phyloP scores from a whole-genome alignment of 2,888 invertebrate species.

The Artemia sp. region DNA sequence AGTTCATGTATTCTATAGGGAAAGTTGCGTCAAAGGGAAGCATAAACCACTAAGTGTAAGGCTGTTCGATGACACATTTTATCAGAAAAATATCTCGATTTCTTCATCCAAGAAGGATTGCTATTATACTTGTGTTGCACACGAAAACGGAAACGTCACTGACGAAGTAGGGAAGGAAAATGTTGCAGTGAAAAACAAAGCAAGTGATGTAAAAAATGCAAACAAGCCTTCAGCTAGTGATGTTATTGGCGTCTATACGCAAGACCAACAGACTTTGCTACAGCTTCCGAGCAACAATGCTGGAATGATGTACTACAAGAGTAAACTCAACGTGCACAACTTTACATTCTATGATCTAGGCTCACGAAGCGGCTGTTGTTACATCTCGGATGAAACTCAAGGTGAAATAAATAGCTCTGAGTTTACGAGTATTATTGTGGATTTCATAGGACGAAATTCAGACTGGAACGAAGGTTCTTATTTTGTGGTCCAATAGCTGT shows the following conservation, averaged over 20 bases:
- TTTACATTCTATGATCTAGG: neutral
- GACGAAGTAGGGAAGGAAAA: neutral
- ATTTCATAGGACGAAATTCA: too few species aligned
- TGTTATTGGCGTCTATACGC: neutral
- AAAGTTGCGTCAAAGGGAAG: neutral
- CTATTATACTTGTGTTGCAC: too few species aligned
- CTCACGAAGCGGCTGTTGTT: neutral
- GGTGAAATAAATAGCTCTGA: neutral
- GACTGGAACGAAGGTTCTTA: too few species aligned
- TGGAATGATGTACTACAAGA: conserved; percentile 9
- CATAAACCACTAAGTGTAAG: conserved; percentile 1
- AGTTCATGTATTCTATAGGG: neutral
- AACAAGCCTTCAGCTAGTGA: neutral
- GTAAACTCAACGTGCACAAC: neutral
- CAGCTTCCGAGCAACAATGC: neutral
- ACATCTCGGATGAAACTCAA: neutral
- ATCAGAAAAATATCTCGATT: conserved; percentile 16
- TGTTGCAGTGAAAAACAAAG: neutral
- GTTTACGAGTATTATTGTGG: neutral
- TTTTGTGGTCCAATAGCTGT: too few species aligned
- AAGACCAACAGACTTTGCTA: neutral
- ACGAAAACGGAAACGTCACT: neutral
- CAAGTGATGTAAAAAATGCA: neutral
- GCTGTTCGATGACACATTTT: neutral
- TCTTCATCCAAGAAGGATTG: neutral